Conservation (phyloP, 2,797 vertebrate species). For the Amblyraja radiata region DNA sequence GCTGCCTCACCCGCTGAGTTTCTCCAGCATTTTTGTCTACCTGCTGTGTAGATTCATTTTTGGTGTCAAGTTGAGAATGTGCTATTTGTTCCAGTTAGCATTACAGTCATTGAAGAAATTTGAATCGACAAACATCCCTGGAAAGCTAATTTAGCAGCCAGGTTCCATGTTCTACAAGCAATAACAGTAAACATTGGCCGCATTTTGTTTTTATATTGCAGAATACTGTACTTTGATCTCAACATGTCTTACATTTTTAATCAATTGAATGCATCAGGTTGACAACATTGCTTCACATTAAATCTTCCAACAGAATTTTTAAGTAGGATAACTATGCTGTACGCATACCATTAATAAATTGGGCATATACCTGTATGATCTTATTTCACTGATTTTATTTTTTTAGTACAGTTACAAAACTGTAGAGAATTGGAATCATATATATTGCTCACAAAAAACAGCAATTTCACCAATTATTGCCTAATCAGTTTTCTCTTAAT, state of each 20-base stretch:
- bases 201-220: neutral
- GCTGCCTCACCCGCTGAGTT: no score
- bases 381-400: neutral
- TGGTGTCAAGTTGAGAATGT: neutral
- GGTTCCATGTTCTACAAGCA: neutral
- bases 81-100: conserved; percentile 1
- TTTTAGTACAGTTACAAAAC: no score
- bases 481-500: no score
- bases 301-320: neutral
- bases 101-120: neutral
- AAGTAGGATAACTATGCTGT: neutral
- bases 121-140: neutral
- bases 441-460: no score
- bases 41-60: neutral
- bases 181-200: neutral
- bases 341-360: neutral
- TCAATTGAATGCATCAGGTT: neutral
- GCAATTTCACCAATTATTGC: no score
- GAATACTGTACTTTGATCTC: neutral
- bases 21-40: no score
- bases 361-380: neutral
- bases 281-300: neutral
- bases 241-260: conserved; percentile 21
- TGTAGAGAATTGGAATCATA: no score
- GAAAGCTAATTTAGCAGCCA: neutral